phyloP scores from a whole-genome alignment of 2,888 invertebrate species.

The Pammene aurita region DNA sequence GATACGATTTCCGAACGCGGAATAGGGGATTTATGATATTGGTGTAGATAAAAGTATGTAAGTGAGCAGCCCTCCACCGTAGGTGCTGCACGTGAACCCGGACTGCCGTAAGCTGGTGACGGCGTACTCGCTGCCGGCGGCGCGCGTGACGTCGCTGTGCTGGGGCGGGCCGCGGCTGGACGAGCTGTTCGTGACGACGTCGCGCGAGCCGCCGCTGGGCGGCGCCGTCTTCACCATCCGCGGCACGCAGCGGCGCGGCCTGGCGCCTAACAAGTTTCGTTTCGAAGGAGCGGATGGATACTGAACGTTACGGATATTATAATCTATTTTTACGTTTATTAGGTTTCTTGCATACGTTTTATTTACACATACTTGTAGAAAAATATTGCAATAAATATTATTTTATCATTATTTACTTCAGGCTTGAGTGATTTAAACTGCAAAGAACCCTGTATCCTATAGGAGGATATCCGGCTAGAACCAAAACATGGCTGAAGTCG shows the following conservation, averaged over 20 bases:
- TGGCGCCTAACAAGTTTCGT: constrained; percentile 54
- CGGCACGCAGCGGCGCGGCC: constrained; percentile 62
- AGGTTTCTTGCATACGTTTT: too few relatives aligned
- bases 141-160: constrained; percentile 84
- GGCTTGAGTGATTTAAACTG: too few relatives aligned
- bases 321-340: neutral
- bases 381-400: too few relatives aligned
- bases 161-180: constrained; percentile 87
- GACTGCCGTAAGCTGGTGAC: constrained; percentile 70
- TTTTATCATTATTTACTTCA: too few relatives aligned
- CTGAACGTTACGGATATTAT: constrained; percentile 1
- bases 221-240: constrained; percentile 71
- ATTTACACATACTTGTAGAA: too few relatives aligned
- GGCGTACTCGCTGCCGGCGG: constrained; percentile 81
- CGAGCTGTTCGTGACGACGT: constrained; percentile 86
- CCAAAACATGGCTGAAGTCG: too few relatives aligned
- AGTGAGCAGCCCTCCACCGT: constrained; percentile 30
- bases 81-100: constrained; percentile 84
- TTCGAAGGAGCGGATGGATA: constrained; percentile 66
- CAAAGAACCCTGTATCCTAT: too few relatives aligned
- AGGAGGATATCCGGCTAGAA: too few relatives aligned
- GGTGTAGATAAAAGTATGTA: too few relatives aligned
- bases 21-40: too few relatives aligned
- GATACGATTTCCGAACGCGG: too few relatives aligned
- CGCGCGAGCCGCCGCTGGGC: constrained; percentile 55